Evolutionary conservation across 2,888 invertebrate species (phyloP).

Genomic region (Rhingia rostrata): DNA sequence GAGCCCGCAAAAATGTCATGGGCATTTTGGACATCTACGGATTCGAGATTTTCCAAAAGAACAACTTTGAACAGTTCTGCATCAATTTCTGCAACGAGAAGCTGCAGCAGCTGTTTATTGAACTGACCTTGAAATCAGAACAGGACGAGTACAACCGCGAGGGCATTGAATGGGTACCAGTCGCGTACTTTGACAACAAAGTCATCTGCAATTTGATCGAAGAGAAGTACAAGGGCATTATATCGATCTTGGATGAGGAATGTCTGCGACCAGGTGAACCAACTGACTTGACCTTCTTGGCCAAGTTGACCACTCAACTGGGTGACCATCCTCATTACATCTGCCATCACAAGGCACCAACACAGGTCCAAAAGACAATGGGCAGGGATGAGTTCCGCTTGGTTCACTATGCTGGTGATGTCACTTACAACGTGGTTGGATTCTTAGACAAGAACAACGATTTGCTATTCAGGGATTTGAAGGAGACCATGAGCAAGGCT

Average conservation of each 20-base stretch:
- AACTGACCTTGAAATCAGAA: constrained; percentile 94
- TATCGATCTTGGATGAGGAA: constrained; percentile 94
- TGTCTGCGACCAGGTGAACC: constrained; percentile 95
- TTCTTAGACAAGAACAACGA: constrained; percentile 98
- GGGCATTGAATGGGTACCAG: constrained; percentile 95
- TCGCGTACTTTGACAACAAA: constrained; percentile 96
- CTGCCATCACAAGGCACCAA: constrained; percentile 90
- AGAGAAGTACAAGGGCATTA: constrained; percentile 93
- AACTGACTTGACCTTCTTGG: constrained; percentile 91
- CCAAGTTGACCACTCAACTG: constrained; percentile 90
- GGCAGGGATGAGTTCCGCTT: constrained; percentile 95
- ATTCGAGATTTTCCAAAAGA: constrained; percentile 95
- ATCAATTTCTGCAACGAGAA: constrained; percentile 98
- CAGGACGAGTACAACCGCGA: constrained; percentile 96
- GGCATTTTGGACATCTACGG: constrained; percentile 97
- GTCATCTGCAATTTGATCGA: constrained; percentile 96
- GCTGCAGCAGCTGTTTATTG: constrained; percentile 96
- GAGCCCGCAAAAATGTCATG: constrained; percentile 87
- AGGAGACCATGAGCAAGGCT: constrained; percentile 91
- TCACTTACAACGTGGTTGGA: constrained; percentile 93
- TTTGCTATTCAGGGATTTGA: constrained; percentile 92
- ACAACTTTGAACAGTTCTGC: constrained; percentile 93
- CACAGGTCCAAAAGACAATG: constrained; percentile 92
- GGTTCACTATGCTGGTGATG: constrained; percentile 96
- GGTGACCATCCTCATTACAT: constrained; percentile 92